Base-by-base conservation (phyloP, 2,113 vertebrate species). In the Petrocephalus zakoni region DNA sequence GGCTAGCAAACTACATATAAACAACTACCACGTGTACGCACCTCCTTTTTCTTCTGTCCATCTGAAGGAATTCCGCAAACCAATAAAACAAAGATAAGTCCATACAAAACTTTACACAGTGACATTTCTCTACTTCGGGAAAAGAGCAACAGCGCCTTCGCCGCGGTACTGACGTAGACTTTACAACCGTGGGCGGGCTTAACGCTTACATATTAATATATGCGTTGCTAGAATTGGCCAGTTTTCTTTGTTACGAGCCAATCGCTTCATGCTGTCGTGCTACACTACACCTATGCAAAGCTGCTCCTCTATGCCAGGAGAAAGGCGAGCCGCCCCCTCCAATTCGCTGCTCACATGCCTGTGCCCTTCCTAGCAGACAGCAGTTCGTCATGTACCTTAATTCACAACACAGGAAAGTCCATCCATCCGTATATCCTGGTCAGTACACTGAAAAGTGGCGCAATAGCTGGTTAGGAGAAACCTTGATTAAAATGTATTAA, bases 11-110 rank as follows among this genome's bases (percentile, higher is more conserved):
- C 13, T 42, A 42, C 9, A 42, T 19, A 55, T 34, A 49, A 5
- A 29, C 7, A 46, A 13, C 8, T 15, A 46, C 56, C 25, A 51
- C 21, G 8, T 83, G 53, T 13, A 34, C 84, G 53, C 42, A 97
- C 97, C 96, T 97, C 97, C 82, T 97, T 97, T 56, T 96, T 95
- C 94, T 97, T 96, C 92, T 97, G 96, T 0, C 94, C 95, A 0
- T 93, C 91, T 0, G 92, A 75, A 0, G 64, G 88, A 2, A 90
- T 92, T 46, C 92, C 81, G 11, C 90, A 90, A 37, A 93, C 89
- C 15, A 89, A 0, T 0, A 92, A 3, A 22, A 94, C 1, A 22
- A 93, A 2, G 42, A 94, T 82, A 9, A 93, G 0, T 22, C 87
- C 87, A 75, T 91, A 2, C 0, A 91, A 91, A 94, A 95, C 85